These are phyloP conservation scores for Sturnira hondurensis DNA, from an alignment of 2,113 vertebrate genomes.

Conservation along the genomic window DNA sequence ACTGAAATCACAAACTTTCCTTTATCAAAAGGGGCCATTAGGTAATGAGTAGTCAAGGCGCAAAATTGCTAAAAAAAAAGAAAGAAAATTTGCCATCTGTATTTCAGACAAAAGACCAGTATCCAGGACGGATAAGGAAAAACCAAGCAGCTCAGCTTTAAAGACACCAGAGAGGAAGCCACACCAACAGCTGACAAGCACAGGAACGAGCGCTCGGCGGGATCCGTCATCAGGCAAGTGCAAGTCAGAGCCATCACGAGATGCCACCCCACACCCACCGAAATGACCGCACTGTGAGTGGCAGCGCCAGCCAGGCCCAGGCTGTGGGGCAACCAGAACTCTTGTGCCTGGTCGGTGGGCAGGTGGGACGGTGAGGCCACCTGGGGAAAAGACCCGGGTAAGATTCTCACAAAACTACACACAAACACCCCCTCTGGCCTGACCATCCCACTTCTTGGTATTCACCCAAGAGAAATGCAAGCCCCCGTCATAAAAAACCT, in stretches of 20 bases:
- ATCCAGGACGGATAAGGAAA: not conserved
- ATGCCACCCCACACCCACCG: not conserved
- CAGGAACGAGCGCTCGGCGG: not conserved
- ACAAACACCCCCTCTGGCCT: not conserved
- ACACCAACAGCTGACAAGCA: not conserved
- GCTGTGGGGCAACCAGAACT: not conserved
- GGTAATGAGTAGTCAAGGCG: not conserved
- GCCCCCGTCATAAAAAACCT: not conserved
- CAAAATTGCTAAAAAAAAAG: not conserved
- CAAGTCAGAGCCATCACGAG: not conserved
- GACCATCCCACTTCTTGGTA: not conserved
- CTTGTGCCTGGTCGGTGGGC: accelerated
- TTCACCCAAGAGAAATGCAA: not conserved
- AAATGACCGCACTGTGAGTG: not conserved
- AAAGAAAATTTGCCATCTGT: not conserved
- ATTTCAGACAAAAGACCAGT: not conserved
- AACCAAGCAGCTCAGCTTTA: not conserved
- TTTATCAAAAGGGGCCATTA: not conserved
- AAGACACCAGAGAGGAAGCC: not conserved
- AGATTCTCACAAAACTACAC: not conserved
- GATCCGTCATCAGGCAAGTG: not conserved
- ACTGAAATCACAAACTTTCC: not conserved
- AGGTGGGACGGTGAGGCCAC: accelerated
- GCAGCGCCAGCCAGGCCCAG: not conserved
- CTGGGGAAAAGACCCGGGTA: not conserved